Conservation (phyloP, 2,113 vertebrate genomes). For the Neodon shergylaensis region DNA sequence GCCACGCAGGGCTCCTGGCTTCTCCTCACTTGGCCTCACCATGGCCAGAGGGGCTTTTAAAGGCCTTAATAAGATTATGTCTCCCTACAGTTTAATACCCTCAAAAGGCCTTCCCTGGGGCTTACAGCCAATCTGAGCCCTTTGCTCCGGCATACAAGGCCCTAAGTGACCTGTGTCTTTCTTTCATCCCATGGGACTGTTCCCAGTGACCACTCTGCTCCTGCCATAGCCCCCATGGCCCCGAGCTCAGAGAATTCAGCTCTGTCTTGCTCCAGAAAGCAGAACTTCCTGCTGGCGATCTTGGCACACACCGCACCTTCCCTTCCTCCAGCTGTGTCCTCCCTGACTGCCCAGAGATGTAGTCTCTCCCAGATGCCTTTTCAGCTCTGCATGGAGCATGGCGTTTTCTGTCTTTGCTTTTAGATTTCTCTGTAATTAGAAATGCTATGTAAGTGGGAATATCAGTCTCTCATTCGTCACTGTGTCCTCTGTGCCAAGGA, state of each 20-base stretch:
- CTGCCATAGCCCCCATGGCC: not conserved
- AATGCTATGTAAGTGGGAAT: not conserved
- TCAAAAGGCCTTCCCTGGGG: not conserved
- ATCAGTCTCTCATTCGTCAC: not conserved
- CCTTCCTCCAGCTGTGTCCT: not conserved
- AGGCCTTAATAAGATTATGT: slow-evolving; percentile 1
- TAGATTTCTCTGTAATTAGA: not conserved
- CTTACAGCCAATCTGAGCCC: not conserved
- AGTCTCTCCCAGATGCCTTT: not conserved
- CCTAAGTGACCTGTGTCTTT: rapidly evolving
- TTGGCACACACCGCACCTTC: not conserved
- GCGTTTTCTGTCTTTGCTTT: not conserved
- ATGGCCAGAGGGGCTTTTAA: not conserved
- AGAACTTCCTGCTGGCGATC: not conserved
- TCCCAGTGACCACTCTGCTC: not conserved
- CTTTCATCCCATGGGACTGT: not conserved
- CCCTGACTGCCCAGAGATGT: too few species aligned
- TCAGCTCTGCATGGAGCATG: not conserved
- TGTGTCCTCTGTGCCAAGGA: not conserved
- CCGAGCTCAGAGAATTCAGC: not conserved
- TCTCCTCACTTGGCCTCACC: rapidly evolving
- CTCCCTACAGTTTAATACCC: not conserved
- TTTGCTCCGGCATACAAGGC: not conserved
- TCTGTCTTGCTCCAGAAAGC: not conserved
- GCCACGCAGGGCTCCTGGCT: not conserved